Base-by-base conservation (phyloP, 2,113 vertebrate species). In the Proterorhinus semilunaris region DNA sequence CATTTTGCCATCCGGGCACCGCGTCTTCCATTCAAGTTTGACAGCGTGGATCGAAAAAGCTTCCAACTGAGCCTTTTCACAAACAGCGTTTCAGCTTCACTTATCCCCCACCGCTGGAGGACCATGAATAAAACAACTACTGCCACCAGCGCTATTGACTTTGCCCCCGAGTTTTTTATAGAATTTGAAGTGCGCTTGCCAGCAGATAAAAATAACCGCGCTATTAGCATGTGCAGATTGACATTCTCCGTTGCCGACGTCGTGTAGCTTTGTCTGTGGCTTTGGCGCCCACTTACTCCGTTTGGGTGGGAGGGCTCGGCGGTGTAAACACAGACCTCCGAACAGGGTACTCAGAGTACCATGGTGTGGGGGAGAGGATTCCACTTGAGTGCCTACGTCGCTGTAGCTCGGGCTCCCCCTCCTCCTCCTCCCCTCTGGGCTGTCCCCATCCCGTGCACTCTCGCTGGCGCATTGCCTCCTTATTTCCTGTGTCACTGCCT, bases 401-500 rank as follows among this genome's bases (percentile, higher is more conserved):
- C 58, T 10, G 58, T 44, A 16, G 13, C 4, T n/a, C 42, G 27
- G 27, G 44, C 58, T 6, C 15, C 6, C 27, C 36, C 42, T n/a
- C 58, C 6, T 21, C 58, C 42, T n/a, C 9, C 9, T 11, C 21
- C 11, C 15, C 36, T 43, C 51, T 66, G 66, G 65, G 66, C 65
- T 58, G 43, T 17, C 59, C 66, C 69, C 55, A 68, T 71, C 65
- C 55, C 49, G 7, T 62, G 52, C 78, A 76, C 73, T 74, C 46
- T 71, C 71, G 76, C 55, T 69, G 74, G 61, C 58, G 75, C 66
- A 71, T 75, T 84, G 72, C 83, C 51, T 76, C 72, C 82, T 62
- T 67, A 82, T 86, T 82, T 82, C 78, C 72, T 86, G 73, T 80
- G 72, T 75, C 83, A 79, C 74, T 76, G 79, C 73, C 71, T 73